Evolutionary conservation across 2,888 invertebrate genomes (phyloP), one percentile per base, ranked within the genome.

Genomic region (Petrolisthes manimaculis): DNA sequence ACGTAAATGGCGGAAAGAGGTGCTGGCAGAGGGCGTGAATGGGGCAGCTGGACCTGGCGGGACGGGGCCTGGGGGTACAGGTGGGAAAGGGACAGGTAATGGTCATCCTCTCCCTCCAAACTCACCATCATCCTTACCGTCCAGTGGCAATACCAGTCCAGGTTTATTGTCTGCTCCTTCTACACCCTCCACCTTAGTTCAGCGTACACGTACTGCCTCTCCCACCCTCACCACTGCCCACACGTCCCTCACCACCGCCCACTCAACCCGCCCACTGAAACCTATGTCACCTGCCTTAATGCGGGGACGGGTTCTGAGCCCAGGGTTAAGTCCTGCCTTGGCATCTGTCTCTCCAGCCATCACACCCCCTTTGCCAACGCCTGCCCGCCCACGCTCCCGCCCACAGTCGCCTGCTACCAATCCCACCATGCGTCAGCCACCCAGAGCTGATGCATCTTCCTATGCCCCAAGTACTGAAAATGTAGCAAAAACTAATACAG

Each of bases 1-100:
- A 88, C 97, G 97, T 92, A 95, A 96, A 94, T 98, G 98, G 98
- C 95, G 98, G 92, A 96, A 96, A 94, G 95, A 97, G 94, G 95
- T 98, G 69, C 75, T 90, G 21, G 89, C 90, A 51, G 90, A 90
- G 81, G 82, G 88, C 4, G 87, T 90, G 86, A 91, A 91, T 88
- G 91, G 92, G 89, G 87, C 89, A 71, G 86, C 88, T 77, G 61
- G 61, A 24, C 54, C 54, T 21, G 54, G 54, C 56, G 82, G 69
- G 51, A 86, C 86, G 51, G 89, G 90, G 18, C 90, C 90, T 83
- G 86, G 82, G 83, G 86, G 80, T 78, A 88, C 84, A 75, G 71
- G 74, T 74, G 86, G 81, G 81, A 69, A 53, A 56, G 88, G 88
- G 61, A 61, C 88, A 37, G 88, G 88, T 56, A 88, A 88, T 77